Evolutionary conservation across 2,888 invertebrate genomes (phyloP), one percentile per base, ranked within the genome.

Genomic region (Protophormia terraenovae): DNA sequence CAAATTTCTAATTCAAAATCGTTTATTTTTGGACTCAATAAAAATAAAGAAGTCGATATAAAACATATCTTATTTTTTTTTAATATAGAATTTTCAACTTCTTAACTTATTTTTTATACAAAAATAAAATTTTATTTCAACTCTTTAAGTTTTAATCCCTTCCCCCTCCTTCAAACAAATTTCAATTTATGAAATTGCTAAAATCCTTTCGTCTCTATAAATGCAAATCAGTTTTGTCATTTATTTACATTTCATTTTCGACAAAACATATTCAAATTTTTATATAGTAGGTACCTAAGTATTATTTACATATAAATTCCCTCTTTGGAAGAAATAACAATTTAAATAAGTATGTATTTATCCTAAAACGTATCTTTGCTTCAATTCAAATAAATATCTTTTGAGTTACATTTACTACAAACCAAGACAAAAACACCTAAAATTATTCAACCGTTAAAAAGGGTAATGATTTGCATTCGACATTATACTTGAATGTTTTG

Each of bases 401-500:
- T 41, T n/a, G 16, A 24, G 35, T 47, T 16, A 19, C 14, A 47
- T 29, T n/a, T n/a, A n/a, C n/a, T n/a, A n/a, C n/a, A n/a, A n/a
- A n/a, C 5, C 41, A 41, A 41, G 41, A 50, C 16, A 29, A 47
- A 45, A 67, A 67, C 47, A 29, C 5, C 67, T 41, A 14, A 47
- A 50, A 19, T 50, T 32, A 47, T 67, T 67, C 14, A 50, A 67
- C 14, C 29, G 14, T 29, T 35, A 50, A 50, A 50, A 67, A 32
- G 67, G 50, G 50, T 32, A 67, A 67, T 22, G 24, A 50, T 67
- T 50, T 67, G 32, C 32, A 67, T 67, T 19, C 14, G 6, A 67
- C 14, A 50, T 32, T 50, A 12, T n/a, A 62, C 19, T 38, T 27
- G 27, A 8, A 45, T n/a, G 45, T 66, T 16, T 27, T 8, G 10